phyloP scores from a whole-genome alignment of 1,140 invertebrate genomes.

The Brachionus sp. region DNA sequence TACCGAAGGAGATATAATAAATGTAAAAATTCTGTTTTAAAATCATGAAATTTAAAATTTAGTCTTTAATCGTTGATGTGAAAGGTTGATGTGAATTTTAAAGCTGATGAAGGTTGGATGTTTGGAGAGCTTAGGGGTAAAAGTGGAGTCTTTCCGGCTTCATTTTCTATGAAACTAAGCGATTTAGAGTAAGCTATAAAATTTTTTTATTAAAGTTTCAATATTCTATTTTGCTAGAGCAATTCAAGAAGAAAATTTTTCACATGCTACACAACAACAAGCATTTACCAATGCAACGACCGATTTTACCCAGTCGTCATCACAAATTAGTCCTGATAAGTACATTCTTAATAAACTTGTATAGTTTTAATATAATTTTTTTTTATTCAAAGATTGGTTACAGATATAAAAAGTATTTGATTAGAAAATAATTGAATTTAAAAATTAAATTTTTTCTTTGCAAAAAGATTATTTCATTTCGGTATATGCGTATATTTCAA shows the following conservation, averaged over 20 bases:
- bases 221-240: neutral
- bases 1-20: slow-evolving; percentile 85
- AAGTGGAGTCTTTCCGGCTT: slow-evolving; percentile 95
- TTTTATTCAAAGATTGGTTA: neutral
- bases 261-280: neutral
- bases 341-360: neutral
- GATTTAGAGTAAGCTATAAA: slow-evolving; percentile 43
- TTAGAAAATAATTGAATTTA: neutral
- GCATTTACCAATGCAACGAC: neutral
- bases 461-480: slow-evolving; percentile 71
- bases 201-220: slow-evolving; percentile 11
- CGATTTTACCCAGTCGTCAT: neutral
- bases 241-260: slow-evolving; percentile 10
- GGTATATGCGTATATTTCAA: slow-evolving; percentile 67
- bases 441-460: neutral
- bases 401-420: slow-evolving; percentile 36
- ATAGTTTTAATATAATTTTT: neutral
- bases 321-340: slow-evolving; percentile 23
- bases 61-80: neutral
- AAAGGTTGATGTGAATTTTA: slow-evolving; percentile 30
- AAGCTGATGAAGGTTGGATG: slow-evolving; percentile 86
- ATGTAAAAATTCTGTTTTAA: slow-evolving; percentile 65
- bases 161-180: slow-evolving; percentile 70
- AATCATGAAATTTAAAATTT: neutral
- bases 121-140: slow-evolving; percentile 78